Base-by-base conservation (phyloP, 2,113 vertebrate genomes). In the Terrapene triunguis region DNA sequence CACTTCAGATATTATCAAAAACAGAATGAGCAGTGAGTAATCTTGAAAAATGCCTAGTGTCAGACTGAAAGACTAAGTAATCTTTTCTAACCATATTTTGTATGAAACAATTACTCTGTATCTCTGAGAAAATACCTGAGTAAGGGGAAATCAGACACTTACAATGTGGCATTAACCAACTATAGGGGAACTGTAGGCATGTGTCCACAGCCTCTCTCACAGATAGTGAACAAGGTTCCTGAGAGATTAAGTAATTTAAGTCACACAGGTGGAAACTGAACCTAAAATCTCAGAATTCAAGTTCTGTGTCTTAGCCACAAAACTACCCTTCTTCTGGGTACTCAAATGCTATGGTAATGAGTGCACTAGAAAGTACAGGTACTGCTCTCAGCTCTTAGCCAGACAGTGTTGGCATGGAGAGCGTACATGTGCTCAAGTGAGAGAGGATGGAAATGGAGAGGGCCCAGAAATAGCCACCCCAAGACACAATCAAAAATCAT, bases 1-100 rank as follows among this genome's bases (percentile, higher is more conserved):
- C 93, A 89, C 85, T 96, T 94, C 96, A 92, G 94, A 92, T 92
- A 93, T 83, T 89, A 54, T 80, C 65, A 84, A 85, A 95, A 97
- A 96, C 48, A 96, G 74, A 42, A 79, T 6, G 19, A 95, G 72
- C 19, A 93, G 87, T 59, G 88, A 91, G 79, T 51, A 94, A 89
- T 97, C 88, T 93, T 5, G 6, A 50, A 95, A 96, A 96, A 95
- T 65, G 86, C 78, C 81, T 76, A 10, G n/a, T 82, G 84, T 85
- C 80, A 93, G 89, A 95, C 25, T 76, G 79, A 94, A 95, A 92
- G n/a, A 44, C 32, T 85, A 80, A 81, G 35, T 24, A 32, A 25
- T 91, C 92, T 50, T 88, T 87, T 87, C 85, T 95, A 94, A 95
- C 83, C 82, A 91, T 62, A 85, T 84, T 91, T 81, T 91, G 80